Percentiles rank a stretch among this genome's conserved stretches.
Conservation (phyloP, 2,888 invertebrate genomes). For the Phytoseiulus persimilis region DNA sequence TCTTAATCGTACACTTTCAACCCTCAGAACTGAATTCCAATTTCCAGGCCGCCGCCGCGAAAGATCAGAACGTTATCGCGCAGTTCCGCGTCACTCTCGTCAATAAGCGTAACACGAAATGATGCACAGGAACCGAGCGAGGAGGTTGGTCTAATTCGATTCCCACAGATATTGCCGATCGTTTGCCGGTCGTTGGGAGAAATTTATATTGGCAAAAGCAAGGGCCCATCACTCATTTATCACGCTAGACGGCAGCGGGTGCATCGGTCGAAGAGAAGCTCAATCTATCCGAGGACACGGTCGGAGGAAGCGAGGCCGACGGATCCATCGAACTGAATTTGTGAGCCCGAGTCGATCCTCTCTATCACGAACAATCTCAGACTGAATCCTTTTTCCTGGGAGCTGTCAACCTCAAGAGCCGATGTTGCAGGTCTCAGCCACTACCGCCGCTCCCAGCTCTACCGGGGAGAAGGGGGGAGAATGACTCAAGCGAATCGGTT, state of each 20-base stretch:
- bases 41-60: neutral
- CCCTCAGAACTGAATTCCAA: neutral
- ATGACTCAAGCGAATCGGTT: neutral
- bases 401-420: too few relatives aligned
- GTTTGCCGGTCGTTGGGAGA: too few relatives aligned
- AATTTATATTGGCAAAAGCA: too few relatives aligned
- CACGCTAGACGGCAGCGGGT: neutral
- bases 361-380: neutral
- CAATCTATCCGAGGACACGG: neutral
- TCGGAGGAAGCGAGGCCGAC: neutral
- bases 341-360: neutral
- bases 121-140: neutral
- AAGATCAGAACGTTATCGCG: neutral
- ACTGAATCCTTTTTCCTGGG: too few relatives aligned
- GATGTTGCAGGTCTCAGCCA: neutral
- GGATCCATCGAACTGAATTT: neutral
- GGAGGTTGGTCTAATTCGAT: neutral
- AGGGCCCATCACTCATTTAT: too few relatives aligned
- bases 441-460: neutral
- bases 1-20: too few relatives aligned
- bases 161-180: neutral
- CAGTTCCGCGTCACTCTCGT: neutral
- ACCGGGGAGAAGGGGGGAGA: neutral
- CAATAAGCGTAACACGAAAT: neutral
- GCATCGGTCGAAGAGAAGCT: neutral